Evolutionary conservation across 2,888 invertebrate species (phyloP), one percentile per base, ranked within the genome.

Genomic region (Pterostichus madidus): DNA sequence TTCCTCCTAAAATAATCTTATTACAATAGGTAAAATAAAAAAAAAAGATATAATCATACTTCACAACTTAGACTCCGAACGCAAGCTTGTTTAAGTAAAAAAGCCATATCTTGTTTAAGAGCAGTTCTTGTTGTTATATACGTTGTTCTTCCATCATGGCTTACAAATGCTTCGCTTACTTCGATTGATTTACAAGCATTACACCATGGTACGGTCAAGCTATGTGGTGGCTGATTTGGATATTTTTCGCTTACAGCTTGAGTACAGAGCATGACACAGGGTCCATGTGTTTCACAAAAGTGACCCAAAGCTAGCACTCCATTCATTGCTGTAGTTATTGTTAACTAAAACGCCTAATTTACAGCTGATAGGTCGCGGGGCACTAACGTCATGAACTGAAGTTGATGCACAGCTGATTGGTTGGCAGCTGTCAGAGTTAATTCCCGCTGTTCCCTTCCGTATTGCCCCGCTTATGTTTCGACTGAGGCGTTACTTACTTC

Each of bases 241-340:
- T 89, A 89, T 53, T 91, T 90, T 85, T 93, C 92, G 44, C 93
- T 91, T 15, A 93, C 94, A 10, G 96, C 95, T 90, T 98, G 97
- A 0, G 98, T 98, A 86, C 96, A 96, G 86, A 98, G 95, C 81
- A 98, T 92, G 2, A 98, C 95, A 87, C 95, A 94, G 0, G 98
- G 98, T 0, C 98, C 98, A 89, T 99, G 98, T 31, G 95, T 93
- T 90, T 98, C 98, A 90, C 98, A 99, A 89, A 99, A 99, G 90
- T 98, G 97, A 87, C 98, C 98, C 86, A 98, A 90, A 10, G 96
- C 95, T 85, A 97, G 93, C 75, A 96, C 94, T 73, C 96, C 97
- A 90, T 97, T 97, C 97, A 97, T 96, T 85, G n/a, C n/a, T n/a
- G 10, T 17, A 4, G 5, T 15, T 59, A 24, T 17, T 59, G 11